phyloP scores from a whole-genome alignment of 2,797 vertebrate genomes.

The Urophycis tenuis region DNA sequence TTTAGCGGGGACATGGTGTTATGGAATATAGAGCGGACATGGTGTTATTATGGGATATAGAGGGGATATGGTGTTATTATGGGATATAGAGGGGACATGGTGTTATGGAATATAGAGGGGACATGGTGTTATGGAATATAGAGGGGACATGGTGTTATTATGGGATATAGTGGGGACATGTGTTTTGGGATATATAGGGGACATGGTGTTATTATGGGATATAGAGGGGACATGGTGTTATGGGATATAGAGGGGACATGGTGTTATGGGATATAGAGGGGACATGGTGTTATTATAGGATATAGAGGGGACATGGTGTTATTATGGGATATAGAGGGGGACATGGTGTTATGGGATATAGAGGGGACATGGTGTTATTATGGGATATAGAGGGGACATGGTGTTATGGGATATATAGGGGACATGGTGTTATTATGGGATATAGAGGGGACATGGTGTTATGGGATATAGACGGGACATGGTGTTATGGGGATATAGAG shows the following conservation, averaged over 20 bases:
- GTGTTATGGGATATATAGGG: constrained; percentile 19
- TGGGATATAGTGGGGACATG: too few relatives aligned
- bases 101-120: too few relatives aligned
- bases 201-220: constrained; percentile 13
- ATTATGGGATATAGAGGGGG: too few relatives aligned
- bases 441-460: constrained; percentile 15
- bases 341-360: constrained; percentile 13
- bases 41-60: too few relatives aligned
- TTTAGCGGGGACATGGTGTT: too few relatives aligned
- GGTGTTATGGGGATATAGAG: constrained; percentile 11
- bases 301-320: constrained; percentile 15
- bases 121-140: too few relatives aligned
- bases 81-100: too few relatives aligned
- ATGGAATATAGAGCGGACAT: too few relatives aligned
- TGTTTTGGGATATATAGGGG: too few relatives aligned
- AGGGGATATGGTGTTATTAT: too few relatives aligned
- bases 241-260: background rate
- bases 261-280: constrained; percentile 17
- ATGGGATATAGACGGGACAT: too few relatives aligned
- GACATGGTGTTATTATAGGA: constrained; percentile 13
- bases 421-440: constrained; percentile 13
- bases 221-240: constrained; percentile 14
- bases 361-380: constrained; percentile 12
- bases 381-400: constrained; percentile 1
- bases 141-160: too few relatives aligned